Evolutionary conservation across 2,113 vertebrate genomes (phyloP), one percentile per base, ranked within the genome.

Genomic region (Falcunculus frontatus): DNA sequence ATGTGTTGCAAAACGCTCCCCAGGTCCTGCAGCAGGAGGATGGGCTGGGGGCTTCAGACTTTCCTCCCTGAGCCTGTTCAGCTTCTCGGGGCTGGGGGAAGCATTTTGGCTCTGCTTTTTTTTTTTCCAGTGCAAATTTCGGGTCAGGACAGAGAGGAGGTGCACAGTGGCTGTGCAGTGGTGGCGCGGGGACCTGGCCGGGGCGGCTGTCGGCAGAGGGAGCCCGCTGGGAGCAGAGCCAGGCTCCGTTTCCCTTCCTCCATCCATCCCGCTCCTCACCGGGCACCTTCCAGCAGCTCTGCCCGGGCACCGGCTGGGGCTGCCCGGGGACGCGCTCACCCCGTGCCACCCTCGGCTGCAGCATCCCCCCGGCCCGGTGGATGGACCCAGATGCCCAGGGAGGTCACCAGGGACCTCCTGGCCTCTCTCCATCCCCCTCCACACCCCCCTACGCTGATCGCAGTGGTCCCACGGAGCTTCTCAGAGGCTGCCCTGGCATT

Each of bases 151-250:
- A 21, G 4, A 42, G 33, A 22, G 20, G 32, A 62, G 37, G 14
- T 3, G 57, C 9, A 8, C 2, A 3, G 52, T 0, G 42, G 18
- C 17, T 10, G 70, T 4, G 69, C 22, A 1, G 52, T 1, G 29
- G 33, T 20, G 55, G 16, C 3, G 1, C 1, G 47, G 56, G 35
- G 22, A 16, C 62, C 46, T 1, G 39, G 52, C 30, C 1, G 1
- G 37, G 39, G 9, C 0, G 0, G 81, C 77, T 59, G 82, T 87
- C 78, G 0, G 85, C 93, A 85, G 93, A 92, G 94, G 91, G 90
- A 89, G 92, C 92, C 80, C 3, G 44, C 27, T 11, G 87, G 63
- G 72, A 87, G 60, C 72, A 0, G 2, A 56, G 46, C 82, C 5
- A 0, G 30, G 64, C 19, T 2, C 41, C 1, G 0, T 32, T 44